A percentile compares a stretch with the other conserved stretches of the same genome.
phyloP scores from a whole-genome alignment of 2,888 invertebrate species.

The Ochropleura plecta region DNA sequence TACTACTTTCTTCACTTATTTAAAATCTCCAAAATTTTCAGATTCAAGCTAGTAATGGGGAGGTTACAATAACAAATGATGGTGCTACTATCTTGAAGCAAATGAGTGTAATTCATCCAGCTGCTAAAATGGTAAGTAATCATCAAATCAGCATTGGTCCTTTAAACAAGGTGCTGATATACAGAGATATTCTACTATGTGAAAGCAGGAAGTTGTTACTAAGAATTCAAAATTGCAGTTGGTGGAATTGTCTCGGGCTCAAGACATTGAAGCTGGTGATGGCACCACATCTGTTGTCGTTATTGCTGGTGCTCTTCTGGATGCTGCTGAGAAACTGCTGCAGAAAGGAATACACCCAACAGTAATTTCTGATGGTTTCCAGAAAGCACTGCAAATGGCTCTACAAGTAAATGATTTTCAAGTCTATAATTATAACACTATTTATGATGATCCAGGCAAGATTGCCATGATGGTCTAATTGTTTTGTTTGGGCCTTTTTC shows the following conservation, averaged over 20 bases:
- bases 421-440: neutral
- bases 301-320: slow-evolving; percentile 98
- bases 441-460: neutral
- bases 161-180: neutral
- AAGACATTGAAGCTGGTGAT: slow-evolving; percentile 99
- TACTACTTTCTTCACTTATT: neutral
- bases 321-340: slow-evolving; percentile 97
- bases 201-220: neutral
- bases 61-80: slow-evolving; percentile 99
- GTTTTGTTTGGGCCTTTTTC: neutral
- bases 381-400: slow-evolving; percentile 94
- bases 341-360: slow-evolving; percentile 99
- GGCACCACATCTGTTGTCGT: slow-evolving; percentile 99
- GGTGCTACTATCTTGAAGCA: slow-evolving; percentile 99
- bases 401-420: slow-evolving; percentile 86
- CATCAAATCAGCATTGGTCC: neutral
- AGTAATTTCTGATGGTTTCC: slow-evolving; percentile 99
- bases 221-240: slow-evolving; percentile 90
- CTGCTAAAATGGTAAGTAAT: slow-evolving; percentile 97
- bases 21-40: slow-evolving; percentile 77
- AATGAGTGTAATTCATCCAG: slow-evolving; percentile 99
- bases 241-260: slow-evolving; percentile 99
- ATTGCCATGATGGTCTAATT: too few relatives aligned
- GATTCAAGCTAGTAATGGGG: slow-evolving; percentile 99
- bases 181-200: neutral